Base-by-base conservation (phyloP, 35 echinoderm and acorn worm genomes). In the Strongylocentrotus purpuratus region DNA sequence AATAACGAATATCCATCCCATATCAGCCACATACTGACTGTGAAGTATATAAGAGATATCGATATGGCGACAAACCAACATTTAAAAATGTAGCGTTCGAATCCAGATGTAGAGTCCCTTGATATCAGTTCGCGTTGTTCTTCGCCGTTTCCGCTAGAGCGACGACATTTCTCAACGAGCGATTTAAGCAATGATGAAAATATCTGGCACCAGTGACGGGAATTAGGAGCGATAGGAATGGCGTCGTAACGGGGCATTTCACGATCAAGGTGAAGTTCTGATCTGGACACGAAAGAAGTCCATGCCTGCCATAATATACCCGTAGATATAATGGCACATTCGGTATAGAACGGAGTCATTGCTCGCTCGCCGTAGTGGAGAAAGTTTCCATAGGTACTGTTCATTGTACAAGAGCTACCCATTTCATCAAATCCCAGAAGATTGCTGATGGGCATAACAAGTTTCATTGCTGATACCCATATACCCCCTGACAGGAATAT, bases 301-400 rank as follows among this genome's bases (percentile, higher is more conserved):
- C 91, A 93, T 10, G 46, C 46, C 46, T 93, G 91, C 48, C 45
- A 58, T 14, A 93, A 9, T 2, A 93, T 58, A 6, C 33, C 91
- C 1, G 48, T 58, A 2, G 48, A 47, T 31, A 93, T 93, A 14
- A 58, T 93, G 32, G 46, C 48, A 28, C 91, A 93, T 58, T 93
- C 91, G 1, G 48, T 93, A 28, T 22, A 93, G 11, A 93, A 58
- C 13, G 91, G 91, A 25, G 45, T 93, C 91, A 93, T 50, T 7
- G 91, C 46, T 46, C 33, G 18, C 87, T 89, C 87, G 15, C 87
- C 87, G 87, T 89, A 89, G 2, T n/a, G 65, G 65, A 78, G 65
- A 22, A 78, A 22, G 7, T 78, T 78, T 0, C 65, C 65, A n/a
- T n/a, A 78, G 2, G 65, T n/a, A 78, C 20, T 78, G 65, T 78